phyloP scores from a whole-genome alignment of 1,140 invertebrate species.

The Oreohelix idahoensis region DNA sequence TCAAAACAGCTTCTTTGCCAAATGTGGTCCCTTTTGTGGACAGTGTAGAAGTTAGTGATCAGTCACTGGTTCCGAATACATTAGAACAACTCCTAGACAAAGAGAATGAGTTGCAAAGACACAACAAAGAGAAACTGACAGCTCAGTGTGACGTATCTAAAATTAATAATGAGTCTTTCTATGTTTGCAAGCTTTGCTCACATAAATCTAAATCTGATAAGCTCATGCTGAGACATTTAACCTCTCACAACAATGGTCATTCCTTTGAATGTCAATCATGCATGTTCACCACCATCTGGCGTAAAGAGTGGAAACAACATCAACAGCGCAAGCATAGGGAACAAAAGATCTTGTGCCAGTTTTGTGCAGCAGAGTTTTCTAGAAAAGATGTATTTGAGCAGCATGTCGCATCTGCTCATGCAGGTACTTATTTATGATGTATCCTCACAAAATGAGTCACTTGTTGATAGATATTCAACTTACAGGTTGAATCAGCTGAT shows the following conservation, averaged over 20 bases:
- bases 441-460: background rate
- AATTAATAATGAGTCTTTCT: background rate
- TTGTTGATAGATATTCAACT: too few species aligned
- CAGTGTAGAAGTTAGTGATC: background rate
- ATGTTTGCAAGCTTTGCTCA: slow-evolving; percentile 28
- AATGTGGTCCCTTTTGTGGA: background rate
- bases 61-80: background rate
- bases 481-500: too few species aligned
- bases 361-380: slow-evolving; percentile 31
- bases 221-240: slow-evolving; percentile 31
- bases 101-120: slow-evolving; percentile 6
- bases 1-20: background rate
- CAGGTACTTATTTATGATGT: slow-evolving; percentile 17
- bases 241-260: slow-evolving; percentile 26
- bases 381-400: slow-evolving; percentile 15
- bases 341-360: slow-evolving; percentile 24
- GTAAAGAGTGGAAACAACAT: slow-evolving; percentile 32
- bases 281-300: slow-evolving; percentile 24
- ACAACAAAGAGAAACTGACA: background rate
- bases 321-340: slow-evolving; percentile 2
- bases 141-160: slow-evolving; percentile 16
- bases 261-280: slow-evolving; percentile 11
- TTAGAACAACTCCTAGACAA: background rate
- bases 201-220: slow-evolving; percentile 32
- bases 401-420: slow-evolving; percentile 22